Percentiles rank a stretch among this genome's conserved stretches.
These are phyloP conservation scores for Bubo blakistoni DNA, from an alignment of 2,113 vertebrate genomes.

Conservation along the genomic window DNA sequence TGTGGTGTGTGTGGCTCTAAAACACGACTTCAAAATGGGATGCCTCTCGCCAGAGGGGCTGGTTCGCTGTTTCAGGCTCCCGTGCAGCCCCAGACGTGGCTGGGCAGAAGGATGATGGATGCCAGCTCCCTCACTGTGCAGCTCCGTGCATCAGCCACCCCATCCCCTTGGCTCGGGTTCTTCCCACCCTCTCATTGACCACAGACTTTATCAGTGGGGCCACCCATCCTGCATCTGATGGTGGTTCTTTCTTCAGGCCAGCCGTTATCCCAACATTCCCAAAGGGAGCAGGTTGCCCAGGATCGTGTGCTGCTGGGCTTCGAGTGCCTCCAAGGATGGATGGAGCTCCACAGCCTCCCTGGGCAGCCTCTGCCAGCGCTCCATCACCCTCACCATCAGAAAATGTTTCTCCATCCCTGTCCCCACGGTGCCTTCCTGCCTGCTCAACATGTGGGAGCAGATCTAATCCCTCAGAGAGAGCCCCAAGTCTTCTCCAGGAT, in stretches of 20 bases:
- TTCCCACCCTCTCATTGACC: background rate
- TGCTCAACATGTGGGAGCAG: background rate
- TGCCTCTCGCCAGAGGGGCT: background rate
- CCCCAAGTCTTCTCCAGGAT: background rate
- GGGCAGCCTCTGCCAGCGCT: background rate
- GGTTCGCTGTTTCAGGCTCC: background rate
- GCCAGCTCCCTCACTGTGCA: background rate
- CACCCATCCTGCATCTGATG: background rate
- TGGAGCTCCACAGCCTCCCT: background rate
- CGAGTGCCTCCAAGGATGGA: background rate
- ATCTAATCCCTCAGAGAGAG: background rate
- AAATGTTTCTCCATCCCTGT: background rate
- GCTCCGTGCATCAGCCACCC: background rate
- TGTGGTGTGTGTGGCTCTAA: background rate
- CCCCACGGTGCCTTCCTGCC: fast-evolving
- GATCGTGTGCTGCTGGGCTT: fast-evolving
- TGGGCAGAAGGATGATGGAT: background rate
- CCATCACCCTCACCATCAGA: background rate
- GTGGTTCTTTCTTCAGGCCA: fast-evolving
- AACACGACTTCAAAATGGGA: background rate
- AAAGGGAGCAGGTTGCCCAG: background rate
- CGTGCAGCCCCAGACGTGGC: fast-evolving
- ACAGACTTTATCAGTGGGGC: fast-evolving
- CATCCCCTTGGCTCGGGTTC: fast-evolving
- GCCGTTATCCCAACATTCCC: background rate